Evolutionary conservation across 2,113 vertebrate genomes (phyloP).

Genomic region (Albula goreensis): DNA sequence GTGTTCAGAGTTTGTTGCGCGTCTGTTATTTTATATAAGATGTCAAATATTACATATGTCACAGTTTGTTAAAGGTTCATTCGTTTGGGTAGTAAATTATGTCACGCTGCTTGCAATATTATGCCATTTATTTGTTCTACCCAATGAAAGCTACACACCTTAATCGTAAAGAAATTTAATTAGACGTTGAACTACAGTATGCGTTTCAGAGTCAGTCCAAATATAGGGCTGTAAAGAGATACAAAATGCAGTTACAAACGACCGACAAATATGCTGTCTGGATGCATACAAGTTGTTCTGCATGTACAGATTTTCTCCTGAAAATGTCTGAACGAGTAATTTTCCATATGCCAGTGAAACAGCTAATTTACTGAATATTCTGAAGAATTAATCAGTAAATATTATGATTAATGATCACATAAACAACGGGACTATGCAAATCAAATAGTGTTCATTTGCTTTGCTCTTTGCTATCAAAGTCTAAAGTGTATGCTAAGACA

Average conservation of each 20-base stretch:
- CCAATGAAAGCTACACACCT: not conserved
- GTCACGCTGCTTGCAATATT: not conserved
- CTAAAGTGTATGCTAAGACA: not conserved
- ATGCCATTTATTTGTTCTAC: not conserved
- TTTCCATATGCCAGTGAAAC: not conserved
- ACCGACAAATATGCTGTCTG: not conserved
- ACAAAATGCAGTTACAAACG: not conserved
- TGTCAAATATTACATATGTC: not conserved
- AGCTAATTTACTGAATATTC: not conserved
- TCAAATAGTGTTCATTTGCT: not conserved
- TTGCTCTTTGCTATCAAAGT: not conserved
- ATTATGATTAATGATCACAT: not conserved
- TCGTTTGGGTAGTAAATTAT: not conserved
- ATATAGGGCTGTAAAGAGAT: not conserved
- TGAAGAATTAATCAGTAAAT: not conserved
- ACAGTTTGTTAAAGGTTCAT: not conserved
- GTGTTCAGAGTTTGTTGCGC: not conserved
- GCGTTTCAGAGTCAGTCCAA: not conserved
- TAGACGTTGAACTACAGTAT: not conserved
- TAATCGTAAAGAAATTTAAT: too few relatives aligned
- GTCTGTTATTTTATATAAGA: not conserved
- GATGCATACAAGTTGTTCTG: not conserved
- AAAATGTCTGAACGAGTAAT: not conserved
- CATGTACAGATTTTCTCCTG: not conserved
- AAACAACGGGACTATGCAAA: not conserved